Evolutionary conservation across 2,888 invertebrate genomes (phyloP).

Genomic region (Nomada ferruginata): DNA sequence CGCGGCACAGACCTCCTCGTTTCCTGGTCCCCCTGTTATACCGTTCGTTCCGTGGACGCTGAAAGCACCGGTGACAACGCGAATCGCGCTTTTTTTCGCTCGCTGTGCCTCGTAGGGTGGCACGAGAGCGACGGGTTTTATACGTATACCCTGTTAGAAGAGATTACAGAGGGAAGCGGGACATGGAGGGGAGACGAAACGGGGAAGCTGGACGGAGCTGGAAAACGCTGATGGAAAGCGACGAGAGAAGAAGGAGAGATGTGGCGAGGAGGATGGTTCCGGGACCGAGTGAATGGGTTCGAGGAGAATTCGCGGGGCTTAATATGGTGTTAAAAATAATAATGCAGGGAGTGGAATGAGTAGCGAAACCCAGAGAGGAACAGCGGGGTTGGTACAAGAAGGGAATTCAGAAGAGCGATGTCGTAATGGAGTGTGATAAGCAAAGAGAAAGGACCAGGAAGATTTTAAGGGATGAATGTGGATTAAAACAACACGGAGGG

Average conservation of each 20-base stretch:
- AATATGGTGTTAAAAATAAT: constrained; percentile 36
- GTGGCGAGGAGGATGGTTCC: constrained; percentile 10
- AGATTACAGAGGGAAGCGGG: not conserved
- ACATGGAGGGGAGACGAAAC: not conserved
- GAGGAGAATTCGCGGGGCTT: constrained; percentile 13
- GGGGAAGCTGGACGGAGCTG: too few relatives aligned
- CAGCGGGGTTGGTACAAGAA: not conserved
- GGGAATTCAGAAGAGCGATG: not conserved
- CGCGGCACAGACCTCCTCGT: constrained; percentile 21
- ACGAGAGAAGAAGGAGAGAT: constrained; percentile 7
- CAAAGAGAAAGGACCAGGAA: not conserved
- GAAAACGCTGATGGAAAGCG: constrained; percentile 21
- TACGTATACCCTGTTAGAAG: not conserved
- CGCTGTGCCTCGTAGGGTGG: not conserved
- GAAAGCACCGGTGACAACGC: constrained; percentile 35
- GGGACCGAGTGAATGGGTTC: constrained; percentile 8
- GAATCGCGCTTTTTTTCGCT: constrained; percentile 20
- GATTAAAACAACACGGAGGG: constrained; percentile 37
- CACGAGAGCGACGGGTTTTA: not conserved
- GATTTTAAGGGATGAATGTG: constrained; percentile 9
- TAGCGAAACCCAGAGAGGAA: not conserved
- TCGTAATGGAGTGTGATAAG: constrained; percentile 18
- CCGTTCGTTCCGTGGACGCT: not conserved
- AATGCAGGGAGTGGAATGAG: constrained; percentile 3
- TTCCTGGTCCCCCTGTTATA: not conserved